These are phyloP conservation scores for Meleagris gallopavo DNA, from an alignment of 2,113 vertebrate species.

Conservation along the genomic window DNA sequence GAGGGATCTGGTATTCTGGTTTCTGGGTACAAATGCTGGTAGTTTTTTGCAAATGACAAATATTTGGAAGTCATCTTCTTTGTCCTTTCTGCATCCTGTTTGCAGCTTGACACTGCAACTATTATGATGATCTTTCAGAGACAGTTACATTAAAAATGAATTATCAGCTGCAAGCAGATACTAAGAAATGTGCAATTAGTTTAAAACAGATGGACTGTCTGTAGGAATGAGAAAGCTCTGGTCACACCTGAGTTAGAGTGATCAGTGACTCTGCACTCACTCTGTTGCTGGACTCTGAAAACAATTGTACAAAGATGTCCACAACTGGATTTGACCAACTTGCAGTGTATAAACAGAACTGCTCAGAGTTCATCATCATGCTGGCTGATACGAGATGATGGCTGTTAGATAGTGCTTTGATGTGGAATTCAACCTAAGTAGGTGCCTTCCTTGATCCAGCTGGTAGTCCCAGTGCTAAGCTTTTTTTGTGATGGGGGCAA, in stretches of 20 bases:
- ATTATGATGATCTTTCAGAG: background rate
- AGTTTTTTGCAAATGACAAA: background rate
- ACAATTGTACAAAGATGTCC: background rate
- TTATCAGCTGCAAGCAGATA: background rate
- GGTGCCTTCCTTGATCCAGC: background rate
- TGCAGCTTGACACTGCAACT: background rate
- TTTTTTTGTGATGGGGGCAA: background rate
- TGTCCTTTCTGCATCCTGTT: background rate
- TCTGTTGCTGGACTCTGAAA: background rate
- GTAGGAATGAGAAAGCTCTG: background rate
- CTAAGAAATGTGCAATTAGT: background rate
- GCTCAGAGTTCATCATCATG: background rate
- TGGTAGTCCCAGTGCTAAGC: background rate
- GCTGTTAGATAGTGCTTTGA: background rate
- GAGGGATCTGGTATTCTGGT: background rate
- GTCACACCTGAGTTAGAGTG: background rate
- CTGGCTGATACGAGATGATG: background rate
- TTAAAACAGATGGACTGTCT: background rate
- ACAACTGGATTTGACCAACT: background rate
- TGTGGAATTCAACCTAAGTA: background rate
- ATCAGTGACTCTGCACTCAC: background rate
- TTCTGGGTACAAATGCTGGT: background rate
- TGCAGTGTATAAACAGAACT: background rate
- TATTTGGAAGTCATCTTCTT: background rate
- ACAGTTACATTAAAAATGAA: background rate